A percentile compares a stretch with the other conserved stretches of the same genome.
These are phyloP conservation scores for Ceramica pisi DNA, from an alignment of 2,888 invertebrate genomes.

Conservation along the genomic window DNA sequence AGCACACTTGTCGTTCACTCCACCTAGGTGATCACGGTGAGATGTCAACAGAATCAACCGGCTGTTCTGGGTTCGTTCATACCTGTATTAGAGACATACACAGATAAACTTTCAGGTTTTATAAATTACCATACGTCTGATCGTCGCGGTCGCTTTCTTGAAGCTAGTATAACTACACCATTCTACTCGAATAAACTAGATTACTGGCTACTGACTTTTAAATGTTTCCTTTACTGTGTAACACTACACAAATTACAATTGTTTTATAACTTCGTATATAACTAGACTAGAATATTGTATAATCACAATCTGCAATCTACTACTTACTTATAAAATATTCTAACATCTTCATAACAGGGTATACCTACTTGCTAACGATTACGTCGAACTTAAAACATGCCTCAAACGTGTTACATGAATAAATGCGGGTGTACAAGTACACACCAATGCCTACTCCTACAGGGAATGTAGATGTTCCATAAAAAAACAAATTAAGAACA, in stretches of 20 bases:
- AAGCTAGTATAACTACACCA: background rate
- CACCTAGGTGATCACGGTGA: too few species aligned
- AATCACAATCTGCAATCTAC: background rate
- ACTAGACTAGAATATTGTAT: background rate
- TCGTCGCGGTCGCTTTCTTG: too few species aligned
- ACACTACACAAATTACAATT: slow-evolving; percentile 1
- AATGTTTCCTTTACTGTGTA: background rate
- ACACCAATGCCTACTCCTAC: background rate
- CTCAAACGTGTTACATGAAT: background rate
- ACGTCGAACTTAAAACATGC: background rate
- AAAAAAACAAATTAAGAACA: slow-evolving; percentile 3
- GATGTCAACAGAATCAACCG: too few species aligned
- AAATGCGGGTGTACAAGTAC: background rate
- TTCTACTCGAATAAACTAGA: background rate
- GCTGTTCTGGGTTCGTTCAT: too few species aligned
- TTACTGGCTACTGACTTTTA: background rate
- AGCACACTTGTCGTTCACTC: too few species aligned
- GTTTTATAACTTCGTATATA: background rate
- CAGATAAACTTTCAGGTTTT: too few species aligned
- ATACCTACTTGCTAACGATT: background rate
- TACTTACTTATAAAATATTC: background rate
- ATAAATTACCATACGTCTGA: too few species aligned
- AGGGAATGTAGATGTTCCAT: background rate
- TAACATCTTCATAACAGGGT: background rate
- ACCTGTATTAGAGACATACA: too few species aligned